These are phyloP conservation scores for Xestia rhomboidea DNA, from an alignment of 2,888 invertebrate species.

Conservation along the genomic window DNA sequence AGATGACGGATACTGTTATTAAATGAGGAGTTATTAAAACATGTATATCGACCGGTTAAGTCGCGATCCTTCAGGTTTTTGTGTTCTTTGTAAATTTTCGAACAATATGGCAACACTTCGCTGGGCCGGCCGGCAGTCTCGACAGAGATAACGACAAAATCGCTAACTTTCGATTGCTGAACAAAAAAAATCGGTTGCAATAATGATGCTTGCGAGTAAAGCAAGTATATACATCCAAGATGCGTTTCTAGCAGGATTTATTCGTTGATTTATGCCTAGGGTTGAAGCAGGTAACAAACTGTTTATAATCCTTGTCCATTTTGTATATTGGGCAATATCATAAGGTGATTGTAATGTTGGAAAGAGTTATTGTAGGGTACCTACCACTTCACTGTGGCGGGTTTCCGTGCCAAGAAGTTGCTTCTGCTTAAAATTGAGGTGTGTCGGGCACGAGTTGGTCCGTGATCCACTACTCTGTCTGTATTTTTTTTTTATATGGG, in stretches of 20 bases:
- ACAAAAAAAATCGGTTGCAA: too few species aligned
- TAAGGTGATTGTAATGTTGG: neutral
- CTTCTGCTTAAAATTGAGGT: too few species aligned
- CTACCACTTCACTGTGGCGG: neutral
- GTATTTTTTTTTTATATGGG: neutral
- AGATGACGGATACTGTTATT: constrained; percentile 36
- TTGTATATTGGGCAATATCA: neutral
- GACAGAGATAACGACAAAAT: too few species aligned
- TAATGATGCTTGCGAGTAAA: too few species aligned
- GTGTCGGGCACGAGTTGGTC: neutral
- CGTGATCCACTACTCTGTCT: neutral
- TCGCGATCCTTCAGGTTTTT: neutral
- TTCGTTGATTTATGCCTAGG: too few species aligned
- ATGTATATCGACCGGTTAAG: neutral
- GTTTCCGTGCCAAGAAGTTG: neutral
- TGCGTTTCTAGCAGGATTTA: too few species aligned
- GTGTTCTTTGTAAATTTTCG: neutral
- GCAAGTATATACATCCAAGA: too few species aligned
- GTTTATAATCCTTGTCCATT: neutral
- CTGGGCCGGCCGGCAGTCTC: too few species aligned
- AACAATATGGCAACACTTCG: neutral
- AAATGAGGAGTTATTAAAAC: neutral
- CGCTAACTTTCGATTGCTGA: too few species aligned
- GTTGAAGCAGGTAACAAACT: neutral
- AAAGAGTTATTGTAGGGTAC: neutral